phyloP scores from a whole-genome alignment of 2,797 vertebrate genomes.

The Muscicapa comitata region DNA sequence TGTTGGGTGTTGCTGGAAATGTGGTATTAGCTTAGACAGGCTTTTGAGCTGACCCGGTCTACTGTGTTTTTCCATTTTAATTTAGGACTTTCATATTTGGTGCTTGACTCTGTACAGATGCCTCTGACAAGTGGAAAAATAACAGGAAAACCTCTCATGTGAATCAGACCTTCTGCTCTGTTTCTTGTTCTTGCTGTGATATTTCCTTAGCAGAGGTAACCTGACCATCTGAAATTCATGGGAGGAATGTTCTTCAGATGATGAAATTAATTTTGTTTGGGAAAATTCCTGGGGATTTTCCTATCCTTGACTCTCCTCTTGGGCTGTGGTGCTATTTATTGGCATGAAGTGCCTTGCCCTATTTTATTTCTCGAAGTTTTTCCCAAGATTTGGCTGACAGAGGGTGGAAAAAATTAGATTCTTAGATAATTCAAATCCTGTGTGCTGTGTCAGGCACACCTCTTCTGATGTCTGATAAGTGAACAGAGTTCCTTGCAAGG shows the following conservation, averaged over 20 bases:
- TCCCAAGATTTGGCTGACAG: not conserved
- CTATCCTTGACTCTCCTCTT: not conserved
- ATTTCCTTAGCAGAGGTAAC: not conserved
- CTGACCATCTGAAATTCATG: not conserved
- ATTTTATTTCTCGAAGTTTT: conserved; percentile 7
- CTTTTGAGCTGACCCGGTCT: not conserved
- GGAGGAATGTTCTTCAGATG: not conserved
- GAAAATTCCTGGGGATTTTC: conserved; percentile 18
- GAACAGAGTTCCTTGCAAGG: not conserved
- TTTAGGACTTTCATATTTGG: not conserved
- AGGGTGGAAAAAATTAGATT: conserved; percentile 5
- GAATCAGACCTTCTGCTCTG: not conserved
- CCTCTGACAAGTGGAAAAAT: not conserved
- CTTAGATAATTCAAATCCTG: conserved; percentile 29
- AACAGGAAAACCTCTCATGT: not conserved
- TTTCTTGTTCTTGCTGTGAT: not conserved
- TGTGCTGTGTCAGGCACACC: not conserved
- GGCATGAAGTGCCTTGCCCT: not conserved
- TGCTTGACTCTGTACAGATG: not conserved
- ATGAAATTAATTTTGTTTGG: not conserved
- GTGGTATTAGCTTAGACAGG: not conserved
- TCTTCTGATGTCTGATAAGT: conserved; percentile 13
- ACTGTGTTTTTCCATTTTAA: not conserved
- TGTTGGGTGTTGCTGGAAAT: not conserved
- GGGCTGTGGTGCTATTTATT: not conserved